Base-by-base conservation (phyloP, 2,113 vertebrate species). In the Oryzias javanicus region DNA sequence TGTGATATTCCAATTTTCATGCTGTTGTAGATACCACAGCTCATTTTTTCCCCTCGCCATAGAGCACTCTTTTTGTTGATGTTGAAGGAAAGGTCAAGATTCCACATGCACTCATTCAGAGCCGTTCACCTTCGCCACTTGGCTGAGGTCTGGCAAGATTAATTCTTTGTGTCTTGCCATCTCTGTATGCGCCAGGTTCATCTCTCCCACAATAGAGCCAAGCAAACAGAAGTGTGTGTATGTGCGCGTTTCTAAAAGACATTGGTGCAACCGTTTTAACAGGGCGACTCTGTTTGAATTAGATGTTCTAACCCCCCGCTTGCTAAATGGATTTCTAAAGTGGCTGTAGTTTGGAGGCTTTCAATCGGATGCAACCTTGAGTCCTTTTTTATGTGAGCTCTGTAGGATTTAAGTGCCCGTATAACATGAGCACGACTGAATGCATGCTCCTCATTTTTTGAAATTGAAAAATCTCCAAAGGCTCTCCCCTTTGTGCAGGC, bases 371-470 rank as follows among this genome's bases (percentile, higher is more conserved):
- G 24, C 79, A 83, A 86, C 92, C 88, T 93, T 91, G 87, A 89
- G 89, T 88, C 84, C 59, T 83, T 90, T 91, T 91, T 91, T 90
- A 87, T 90, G 85, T 86, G 82, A 89, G 85, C 87, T 91, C 88
- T 91, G 90, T 92, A 86, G 86, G 88, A 90, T 92, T 92, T 92
- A 92, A 93, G 91, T 92, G 90, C 86, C 76, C 75, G 88, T 90
- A 89, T 91, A 90, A 90, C 90, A 90, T 91, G 88, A 88, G 88
- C 80, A 78, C 81, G 74, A 76, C 87, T 92, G 90, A 92, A 92
- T 93, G 84, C 87, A 86, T 86, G 88, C 86, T 88, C 87, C 82
- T 89, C 86, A 82, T 88, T 90, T 89, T 87, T 86, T 87, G 60
- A 90, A 92, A 91, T 91, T 88, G 89, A 92, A 92, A 92, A 92